Conservation (phyloP, 1,140 invertebrate species). For the Drosophila rhopaloa region DNA sequence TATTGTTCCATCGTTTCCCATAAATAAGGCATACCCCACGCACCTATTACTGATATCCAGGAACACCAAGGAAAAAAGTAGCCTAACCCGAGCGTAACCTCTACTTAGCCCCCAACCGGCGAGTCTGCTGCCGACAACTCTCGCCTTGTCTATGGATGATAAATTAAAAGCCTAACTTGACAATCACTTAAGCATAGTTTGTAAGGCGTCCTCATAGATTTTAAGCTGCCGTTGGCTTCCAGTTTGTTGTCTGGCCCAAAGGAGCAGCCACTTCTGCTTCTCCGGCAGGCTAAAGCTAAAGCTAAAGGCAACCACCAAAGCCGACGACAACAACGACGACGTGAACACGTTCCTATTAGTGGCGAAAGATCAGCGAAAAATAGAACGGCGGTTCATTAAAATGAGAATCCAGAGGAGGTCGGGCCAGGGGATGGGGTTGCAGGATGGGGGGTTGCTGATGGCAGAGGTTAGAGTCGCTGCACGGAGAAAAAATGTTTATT, state of each 20-base stretch:
- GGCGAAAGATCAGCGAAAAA: slow-evolving; percentile 84
- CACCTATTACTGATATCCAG: slow-evolving; percentile 11
- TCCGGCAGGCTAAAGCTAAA: slow-evolving; percentile 16
- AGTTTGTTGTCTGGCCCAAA: slow-evolving; percentile 59
- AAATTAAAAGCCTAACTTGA: slow-evolving; percentile 85
- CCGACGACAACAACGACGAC: slow-evolving; percentile 56
- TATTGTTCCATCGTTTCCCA: too few relatives aligned
- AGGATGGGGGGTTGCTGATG: slow-evolving; percentile 25
- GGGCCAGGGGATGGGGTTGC: slow-evolving; percentile 25
- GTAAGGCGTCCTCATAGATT: slow-evolving; percentile 84
- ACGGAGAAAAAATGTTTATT: background rate
- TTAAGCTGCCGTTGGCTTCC: slow-evolving; percentile 73
- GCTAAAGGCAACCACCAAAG: slow-evolving; percentile 23
- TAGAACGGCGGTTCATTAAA: slow-evolving; percentile 84
- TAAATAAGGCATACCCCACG: background rate
- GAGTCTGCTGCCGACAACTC: slow-evolving; percentile 49
- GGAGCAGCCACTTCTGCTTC: slow-evolving; percentile 24
- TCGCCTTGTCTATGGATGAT: slow-evolving; percentile 84
- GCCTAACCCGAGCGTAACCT: slow-evolving; percentile 79
- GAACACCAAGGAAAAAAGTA: slow-evolving; percentile 51
- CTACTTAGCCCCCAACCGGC: slow-evolving; percentile 72
- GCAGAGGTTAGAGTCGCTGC: slow-evolving; percentile 36
- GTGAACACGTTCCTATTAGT: slow-evolving; percentile 83
- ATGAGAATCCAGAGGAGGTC: slow-evolving; percentile 69
- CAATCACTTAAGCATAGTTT: slow-evolving; percentile 85